Evolutionary conservation across 2,113 vertebrate genomes (phyloP).

Genomic region (Alethe diademata): DNA sequence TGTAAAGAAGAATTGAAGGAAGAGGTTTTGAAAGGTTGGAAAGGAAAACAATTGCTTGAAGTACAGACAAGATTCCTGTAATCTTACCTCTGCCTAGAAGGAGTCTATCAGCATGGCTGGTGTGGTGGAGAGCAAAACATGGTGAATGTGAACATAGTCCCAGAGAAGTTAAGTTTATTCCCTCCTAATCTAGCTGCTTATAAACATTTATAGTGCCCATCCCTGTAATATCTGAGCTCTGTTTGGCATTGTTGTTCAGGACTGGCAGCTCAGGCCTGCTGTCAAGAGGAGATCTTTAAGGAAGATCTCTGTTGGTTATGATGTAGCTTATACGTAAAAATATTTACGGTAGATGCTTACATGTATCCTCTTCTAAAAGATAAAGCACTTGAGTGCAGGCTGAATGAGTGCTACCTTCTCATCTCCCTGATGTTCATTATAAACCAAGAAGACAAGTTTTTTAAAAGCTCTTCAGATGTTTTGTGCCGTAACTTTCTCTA

Average conservation of each 20-base stretch:
- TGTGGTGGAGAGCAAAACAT: background rate
- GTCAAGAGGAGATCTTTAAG: background rate
- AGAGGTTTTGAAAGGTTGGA: background rate
- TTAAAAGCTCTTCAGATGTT: slow-evolving; percentile 49
- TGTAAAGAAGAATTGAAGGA: background rate
- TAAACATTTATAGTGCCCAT: background rate
- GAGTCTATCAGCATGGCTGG: background rate
- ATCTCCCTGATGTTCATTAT: slow-evolving; percentile 46
- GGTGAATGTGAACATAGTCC: background rate
- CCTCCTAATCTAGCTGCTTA: background rate
- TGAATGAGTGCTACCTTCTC: slow-evolving; percentile 5
- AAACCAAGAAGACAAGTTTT: slow-evolving; percentile 17
- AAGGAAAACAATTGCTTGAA: background rate
- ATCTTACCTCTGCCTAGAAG: background rate
- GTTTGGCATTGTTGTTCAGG: background rate
- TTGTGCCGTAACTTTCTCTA: slow-evolving; percentile 46
- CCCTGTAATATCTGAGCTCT: background rate
- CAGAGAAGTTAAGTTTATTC: background rate
- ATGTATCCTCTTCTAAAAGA: background rate
- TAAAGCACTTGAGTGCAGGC: background rate
- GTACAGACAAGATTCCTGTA: background rate
- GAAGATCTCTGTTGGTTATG: background rate
- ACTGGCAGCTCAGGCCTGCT: background rate
- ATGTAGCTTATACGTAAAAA: slow-evolving; percentile 17
- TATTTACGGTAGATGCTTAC: background rate